Conservation (phyloP, 2,797 vertebrate genomes). For the Momotus momota region DNA sequence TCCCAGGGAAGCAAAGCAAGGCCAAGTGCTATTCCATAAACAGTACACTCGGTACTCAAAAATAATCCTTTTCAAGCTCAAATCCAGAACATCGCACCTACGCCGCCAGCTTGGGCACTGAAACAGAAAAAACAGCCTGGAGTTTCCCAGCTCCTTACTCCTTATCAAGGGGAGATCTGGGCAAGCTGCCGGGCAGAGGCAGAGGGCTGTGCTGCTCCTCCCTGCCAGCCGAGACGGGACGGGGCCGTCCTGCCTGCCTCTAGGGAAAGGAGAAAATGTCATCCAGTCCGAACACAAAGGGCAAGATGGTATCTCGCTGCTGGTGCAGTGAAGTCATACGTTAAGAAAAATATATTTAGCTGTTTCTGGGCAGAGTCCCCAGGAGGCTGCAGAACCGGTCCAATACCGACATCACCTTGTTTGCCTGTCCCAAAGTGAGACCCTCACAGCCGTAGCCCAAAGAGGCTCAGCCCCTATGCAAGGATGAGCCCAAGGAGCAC, state of each 20-base stretch:
- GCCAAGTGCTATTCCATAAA: slow-evolving; percentile 37
- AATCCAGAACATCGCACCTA: background rate
- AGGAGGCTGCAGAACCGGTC: slow-evolving; percentile 46
- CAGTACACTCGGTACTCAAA: slow-evolving; percentile 1
- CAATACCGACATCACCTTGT: background rate
- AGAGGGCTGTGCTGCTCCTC: slow-evolving; percentile 42
- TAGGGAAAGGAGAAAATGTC: slow-evolving; percentile 80
- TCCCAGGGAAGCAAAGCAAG: slow-evolving; percentile 20
- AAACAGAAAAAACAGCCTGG: slow-evolving; percentile 26
- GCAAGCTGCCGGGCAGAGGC: slow-evolving; percentile 61
- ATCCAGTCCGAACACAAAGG: slow-evolving; percentile 80
- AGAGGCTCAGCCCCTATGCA: background rate
- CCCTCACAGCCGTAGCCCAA: background rate
- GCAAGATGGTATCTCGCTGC: slow-evolving; percentile 79
- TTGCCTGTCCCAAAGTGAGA: background rate
- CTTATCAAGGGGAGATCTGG: slow-evolving; percentile 78
- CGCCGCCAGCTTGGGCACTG: background rate
- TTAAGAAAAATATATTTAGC: slow-evolving; percentile 76
- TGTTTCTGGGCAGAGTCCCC: slow-evolving; percentile 66
- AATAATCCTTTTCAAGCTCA: slow-evolving; percentile 15
- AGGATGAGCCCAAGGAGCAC: background rate
- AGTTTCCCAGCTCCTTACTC: slow-evolving; percentile 71
- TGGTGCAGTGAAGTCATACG: slow-evolving; percentile 73
- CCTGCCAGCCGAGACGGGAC: slow-evolving; percentile 48
- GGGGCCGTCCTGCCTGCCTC: slow-evolving; percentile 37